phyloP scores from a whole-genome alignment of 2,888 invertebrate genomes.

The Pyrochroa serraticornis region DNA sequence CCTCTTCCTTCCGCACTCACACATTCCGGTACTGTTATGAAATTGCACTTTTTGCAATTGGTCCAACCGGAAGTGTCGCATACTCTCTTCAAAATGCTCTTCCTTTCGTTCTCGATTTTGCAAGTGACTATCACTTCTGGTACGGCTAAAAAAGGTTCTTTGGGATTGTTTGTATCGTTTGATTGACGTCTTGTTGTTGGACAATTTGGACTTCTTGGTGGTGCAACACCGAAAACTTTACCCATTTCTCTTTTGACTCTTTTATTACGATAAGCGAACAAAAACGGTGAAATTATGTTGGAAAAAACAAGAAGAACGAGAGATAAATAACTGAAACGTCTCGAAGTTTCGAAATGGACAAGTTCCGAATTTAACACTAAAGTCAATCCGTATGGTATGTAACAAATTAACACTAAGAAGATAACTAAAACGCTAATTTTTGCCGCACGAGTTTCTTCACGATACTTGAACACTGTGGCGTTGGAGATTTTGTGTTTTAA shows the following conservation, averaged over 20 bases:
- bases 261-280: conserved; percentile 78
- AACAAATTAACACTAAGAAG: conserved; percentile 67
- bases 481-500: conserved; percentile 82
- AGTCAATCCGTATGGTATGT: conserved; percentile 58
- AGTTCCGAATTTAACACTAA: conserved; percentile 49
- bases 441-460: conserved; percentile 89
- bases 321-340: conserved; percentile 61
- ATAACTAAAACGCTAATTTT: conserved; percentile 82
- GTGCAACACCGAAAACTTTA: conserved; percentile 55
- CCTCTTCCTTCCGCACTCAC: conserved; percentile 53
- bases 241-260: conserved; percentile 66
- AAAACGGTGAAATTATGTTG: conserved; percentile 71
- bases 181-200: neutral
- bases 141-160: conserved; percentile 38
- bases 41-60: conserved; percentile 52
- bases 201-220: conserved; percentile 3
- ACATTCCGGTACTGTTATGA: conserved; percentile 55
- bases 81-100: conserved; percentile 55
- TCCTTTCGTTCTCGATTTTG: conserved; percentile 48
- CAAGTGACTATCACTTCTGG: conserved; percentile 53
- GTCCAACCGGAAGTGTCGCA: conserved; percentile 51
- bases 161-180: conserved; percentile 7
- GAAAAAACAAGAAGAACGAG: conserved; percentile 67
- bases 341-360: conserved; percentile 50
- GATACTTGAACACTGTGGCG: conserved; percentile 81